Conservation (phyloP, 2,888 invertebrate species). For the Orchestes rusci region DNA sequence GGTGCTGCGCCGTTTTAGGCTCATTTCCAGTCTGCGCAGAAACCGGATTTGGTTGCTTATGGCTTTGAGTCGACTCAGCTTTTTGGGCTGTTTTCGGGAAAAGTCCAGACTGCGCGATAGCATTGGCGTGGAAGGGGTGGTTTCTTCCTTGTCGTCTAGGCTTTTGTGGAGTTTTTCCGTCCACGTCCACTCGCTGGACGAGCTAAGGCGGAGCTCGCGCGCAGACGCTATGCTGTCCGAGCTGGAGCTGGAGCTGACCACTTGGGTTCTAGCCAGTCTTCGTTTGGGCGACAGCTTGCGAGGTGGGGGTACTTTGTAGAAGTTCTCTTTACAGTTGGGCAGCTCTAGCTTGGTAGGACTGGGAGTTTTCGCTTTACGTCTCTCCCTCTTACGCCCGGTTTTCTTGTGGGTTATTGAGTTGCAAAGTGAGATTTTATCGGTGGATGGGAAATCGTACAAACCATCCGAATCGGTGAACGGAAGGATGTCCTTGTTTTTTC, state of each 20-base stretch:
- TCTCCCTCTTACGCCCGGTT: slow-evolving; percentile 56
- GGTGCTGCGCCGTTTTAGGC: slow-evolving; percentile 60
- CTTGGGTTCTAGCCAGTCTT: slow-evolving; percentile 48
- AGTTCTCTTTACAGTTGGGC: slow-evolving; percentile 43
- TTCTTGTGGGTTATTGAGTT: slow-evolving; percentile 49
- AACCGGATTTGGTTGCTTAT: slow-evolving; percentile 77
- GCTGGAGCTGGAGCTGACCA: slow-evolving; percentile 53
- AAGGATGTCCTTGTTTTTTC: slow-evolving; percentile 53
- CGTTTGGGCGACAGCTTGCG: slow-evolving; percentile 54
- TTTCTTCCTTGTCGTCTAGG: slow-evolving; percentile 31
- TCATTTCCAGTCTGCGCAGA: slow-evolving; percentile 62
- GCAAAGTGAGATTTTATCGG: slow-evolving; percentile 52
- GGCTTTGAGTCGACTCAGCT: slow-evolving; percentile 61
- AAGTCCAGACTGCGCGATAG: slow-evolving; percentile 55
- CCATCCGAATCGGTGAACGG: slow-evolving; percentile 76
- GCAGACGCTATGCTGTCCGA: slow-evolving; percentile 53
- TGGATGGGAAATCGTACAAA: slow-evolving; percentile 71
- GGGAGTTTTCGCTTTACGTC: slow-evolving; percentile 47
- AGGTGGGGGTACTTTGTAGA: slow-evolving; percentile 40
- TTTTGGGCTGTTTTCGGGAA: slow-evolving; percentile 43
- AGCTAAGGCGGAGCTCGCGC: slow-evolving; percentile 40
- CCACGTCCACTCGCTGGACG: slow-evolving; percentile 45
- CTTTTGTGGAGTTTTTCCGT: slow-evolving; percentile 25
- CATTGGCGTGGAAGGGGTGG: slow-evolving; percentile 47
- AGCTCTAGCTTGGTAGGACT: slow-evolving; percentile 58